phyloP scores from a whole-genome alignment of 1,140 invertebrate genomes.

The Drosophila tsacasi region DNA sequence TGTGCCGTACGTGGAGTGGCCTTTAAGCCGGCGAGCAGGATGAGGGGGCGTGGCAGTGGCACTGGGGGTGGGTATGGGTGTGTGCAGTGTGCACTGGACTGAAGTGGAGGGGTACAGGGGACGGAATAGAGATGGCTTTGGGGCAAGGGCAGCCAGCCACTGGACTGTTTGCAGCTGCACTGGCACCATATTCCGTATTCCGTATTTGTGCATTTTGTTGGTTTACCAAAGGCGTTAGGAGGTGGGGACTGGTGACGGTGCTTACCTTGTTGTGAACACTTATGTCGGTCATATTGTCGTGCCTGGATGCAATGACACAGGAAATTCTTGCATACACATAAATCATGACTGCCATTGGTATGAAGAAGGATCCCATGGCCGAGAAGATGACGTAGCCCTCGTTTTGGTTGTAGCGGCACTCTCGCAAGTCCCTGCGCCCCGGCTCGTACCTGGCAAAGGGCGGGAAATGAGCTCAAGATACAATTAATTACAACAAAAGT shows the following conservation, averaged over 20 bases:
- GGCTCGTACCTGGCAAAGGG: slow-evolving; percentile 88
- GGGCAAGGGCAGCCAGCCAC: not conserved
- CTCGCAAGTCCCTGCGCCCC: slow-evolving; percentile 86
- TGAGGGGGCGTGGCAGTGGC: not conserved
- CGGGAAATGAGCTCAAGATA: slow-evolving; percentile 36
- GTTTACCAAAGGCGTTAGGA: not conserved
- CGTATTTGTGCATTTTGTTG: slow-evolving; percentile 43
- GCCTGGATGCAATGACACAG: slow-evolving; percentile 91
- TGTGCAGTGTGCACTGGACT: slow-evolving; percentile 5
- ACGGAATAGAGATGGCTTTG: slow-evolving; percentile 32
- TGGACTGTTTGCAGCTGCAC: slow-evolving; percentile 2
- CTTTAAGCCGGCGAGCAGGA: slow-evolving; percentile 13
- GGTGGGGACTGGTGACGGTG: not conserved
- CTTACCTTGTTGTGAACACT: slow-evolving; percentile 84
- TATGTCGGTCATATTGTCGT: slow-evolving; percentile 86
- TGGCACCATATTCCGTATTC: slow-evolving; percentile 19
- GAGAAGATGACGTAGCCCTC: slow-evolving; percentile 94
- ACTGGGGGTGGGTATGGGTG: not conserved
- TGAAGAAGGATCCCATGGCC: slow-evolving; percentile 96
- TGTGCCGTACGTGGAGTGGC: slow-evolving; percentile 39
- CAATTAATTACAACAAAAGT: slow-evolving; percentile 28
- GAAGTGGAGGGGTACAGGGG: not conserved
- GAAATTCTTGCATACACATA: slow-evolving; percentile 96
- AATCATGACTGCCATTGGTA: slow-evolving; percentile 95
- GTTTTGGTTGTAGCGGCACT: slow-evolving; percentile 92